Conservation (phyloP, 2,797 vertebrate genomes). For the Eutrigla gurnardus region DNA sequence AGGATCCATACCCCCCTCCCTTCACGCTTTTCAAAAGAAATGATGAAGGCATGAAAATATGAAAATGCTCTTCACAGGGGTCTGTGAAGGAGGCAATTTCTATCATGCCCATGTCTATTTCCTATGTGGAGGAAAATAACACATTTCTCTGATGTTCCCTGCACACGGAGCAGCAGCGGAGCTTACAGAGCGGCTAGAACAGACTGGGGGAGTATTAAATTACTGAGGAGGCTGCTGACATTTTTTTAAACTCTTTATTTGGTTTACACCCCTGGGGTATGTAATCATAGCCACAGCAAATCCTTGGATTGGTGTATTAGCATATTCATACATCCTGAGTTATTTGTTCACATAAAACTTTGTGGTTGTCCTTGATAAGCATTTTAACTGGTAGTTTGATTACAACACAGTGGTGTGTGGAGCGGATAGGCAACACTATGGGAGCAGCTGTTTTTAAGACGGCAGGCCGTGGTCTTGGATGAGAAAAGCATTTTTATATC, state of each 20-base stretch:
- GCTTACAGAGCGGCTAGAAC: conserved; percentile 70
- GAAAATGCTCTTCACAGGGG: conserved; percentile 86
- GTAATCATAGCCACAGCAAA: conserved; percentile 76
- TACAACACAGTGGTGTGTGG: conserved; percentile 39
- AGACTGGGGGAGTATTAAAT: conserved; percentile 75
- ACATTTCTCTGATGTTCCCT: conserved; percentile 77
- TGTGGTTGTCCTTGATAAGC: conserved; percentile 73
- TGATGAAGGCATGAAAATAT: conserved; percentile 83
- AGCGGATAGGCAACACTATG: conserved; percentile 4
- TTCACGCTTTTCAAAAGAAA: conserved; percentile 77
- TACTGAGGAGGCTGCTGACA: conserved; percentile 67
- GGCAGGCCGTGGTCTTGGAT: not conserved
- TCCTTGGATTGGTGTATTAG: conserved; percentile 68
- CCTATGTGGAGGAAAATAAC: conserved; percentile 72
- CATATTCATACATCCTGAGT: conserved; percentile 74
- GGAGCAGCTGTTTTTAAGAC: conserved; percentile 1
- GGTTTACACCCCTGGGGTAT: conserved; percentile 75
- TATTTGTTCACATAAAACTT: conserved; percentile 77
- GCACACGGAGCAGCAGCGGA: conserved; percentile 69
- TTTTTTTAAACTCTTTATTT: conserved; percentile 74
- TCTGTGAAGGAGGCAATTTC: conserved; percentile 82
- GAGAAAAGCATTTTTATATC: conserved; percentile 8
- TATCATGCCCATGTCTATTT: conserved; percentile 78
- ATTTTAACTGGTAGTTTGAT: conserved; percentile 68
- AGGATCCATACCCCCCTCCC: conserved; percentile 60